Percentiles rank a stretch among this genome's conserved stretches.
Conservation (phyloP, 2,113 vertebrate species). For the Budorcas taxicolor region DNA sequence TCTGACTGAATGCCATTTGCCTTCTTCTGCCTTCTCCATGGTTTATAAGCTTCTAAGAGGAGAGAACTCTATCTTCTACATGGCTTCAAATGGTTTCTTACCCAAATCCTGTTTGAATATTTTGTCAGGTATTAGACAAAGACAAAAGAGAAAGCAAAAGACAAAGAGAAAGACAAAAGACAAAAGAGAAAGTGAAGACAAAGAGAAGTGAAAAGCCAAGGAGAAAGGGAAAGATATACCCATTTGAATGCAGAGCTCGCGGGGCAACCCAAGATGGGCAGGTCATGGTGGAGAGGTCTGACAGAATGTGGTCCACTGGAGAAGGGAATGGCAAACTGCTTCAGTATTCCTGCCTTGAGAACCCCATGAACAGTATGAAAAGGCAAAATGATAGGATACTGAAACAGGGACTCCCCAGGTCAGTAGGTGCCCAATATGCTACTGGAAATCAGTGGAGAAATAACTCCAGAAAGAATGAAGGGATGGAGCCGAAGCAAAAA, state of each 20-base stretch:
- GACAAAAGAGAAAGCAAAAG: not conserved
- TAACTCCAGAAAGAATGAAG: too few species aligned
- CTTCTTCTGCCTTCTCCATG: not conserved
- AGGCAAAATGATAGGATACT: too few species aligned
- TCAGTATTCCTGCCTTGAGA: too few species aligned
- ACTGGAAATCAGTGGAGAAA: too few species aligned
- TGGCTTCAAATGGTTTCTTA: constrained; percentile 1
- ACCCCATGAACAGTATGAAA: too few species aligned
- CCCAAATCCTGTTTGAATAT: not conserved
- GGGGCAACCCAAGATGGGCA: too few species aligned
- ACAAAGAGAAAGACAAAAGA: not conserved
- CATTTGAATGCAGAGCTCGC: not conserved
- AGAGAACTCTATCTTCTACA: not conserved
- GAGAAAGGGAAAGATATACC: not conserved
- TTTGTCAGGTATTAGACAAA: not conserved
- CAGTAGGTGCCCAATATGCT: too few species aligned
- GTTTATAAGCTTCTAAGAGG: not conserved
- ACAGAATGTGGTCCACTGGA: too few species aligned
- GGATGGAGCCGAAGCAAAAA: too few species aligned
- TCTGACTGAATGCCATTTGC: not conserved
- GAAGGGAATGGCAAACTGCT: too few species aligned
- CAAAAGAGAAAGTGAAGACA: not conserved
- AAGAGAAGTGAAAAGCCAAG: not conserved
- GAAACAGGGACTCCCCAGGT: too few species aligned
- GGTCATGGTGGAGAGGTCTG: too few species aligned